A percentile compares a stretch with the other conserved stretches of the same genome.
phyloP scores from a whole-genome alignment of 1,140 invertebrate genomes.

The Orchesella cincta region DNA sequence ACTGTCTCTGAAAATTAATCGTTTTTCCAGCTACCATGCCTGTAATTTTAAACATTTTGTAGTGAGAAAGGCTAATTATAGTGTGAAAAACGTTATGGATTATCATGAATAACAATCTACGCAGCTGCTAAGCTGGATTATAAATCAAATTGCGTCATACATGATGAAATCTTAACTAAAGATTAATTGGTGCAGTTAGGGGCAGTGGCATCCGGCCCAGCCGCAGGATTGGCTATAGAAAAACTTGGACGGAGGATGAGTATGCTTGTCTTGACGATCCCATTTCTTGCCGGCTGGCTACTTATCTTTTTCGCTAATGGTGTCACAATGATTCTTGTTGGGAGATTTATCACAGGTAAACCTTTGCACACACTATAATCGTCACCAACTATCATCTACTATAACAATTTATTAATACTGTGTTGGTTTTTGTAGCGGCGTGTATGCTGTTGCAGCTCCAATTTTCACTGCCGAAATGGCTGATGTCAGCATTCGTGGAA shows the following conservation, averaged over 20 bases:
- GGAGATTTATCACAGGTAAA: slow-evolving; percentile 71
- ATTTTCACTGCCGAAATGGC: slow-evolving; percentile 81
- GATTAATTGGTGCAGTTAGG: slow-evolving; percentile 58
- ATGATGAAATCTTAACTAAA: background rate
- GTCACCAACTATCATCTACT: background rate
- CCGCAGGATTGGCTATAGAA: slow-evolving; percentile 71
- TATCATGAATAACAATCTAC: background rate
- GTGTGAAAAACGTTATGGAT: background rate
- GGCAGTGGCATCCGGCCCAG: slow-evolving; percentile 71
- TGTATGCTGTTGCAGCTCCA: slow-evolving; percentile 71
- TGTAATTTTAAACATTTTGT: too few species aligned
- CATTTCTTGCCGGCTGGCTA: slow-evolving; percentile 74
- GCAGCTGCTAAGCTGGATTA: background rate
- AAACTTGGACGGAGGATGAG: slow-evolving; percentile 72
- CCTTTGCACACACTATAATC: background rate
- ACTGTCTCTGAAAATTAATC: background rate
- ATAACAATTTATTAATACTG: background rate
- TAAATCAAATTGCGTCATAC: background rate
- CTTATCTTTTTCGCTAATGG: slow-evolving; percentile 68
- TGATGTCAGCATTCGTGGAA: slow-evolving; percentile 73
- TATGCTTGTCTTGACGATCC: slow-evolving; percentile 69
- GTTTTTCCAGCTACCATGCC: too few species aligned
- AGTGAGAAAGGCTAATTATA: too few species aligned
- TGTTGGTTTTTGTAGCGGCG: slow-evolving; percentile 51
- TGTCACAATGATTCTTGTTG: slow-evolving; percentile 64